A percentile compares a stretch with the other conserved stretches of the same genome.
Evolutionary conservation across 2,113 vertebrate genomes (phyloP).

Genomic region (Anthoscopus minutus): DNA sequence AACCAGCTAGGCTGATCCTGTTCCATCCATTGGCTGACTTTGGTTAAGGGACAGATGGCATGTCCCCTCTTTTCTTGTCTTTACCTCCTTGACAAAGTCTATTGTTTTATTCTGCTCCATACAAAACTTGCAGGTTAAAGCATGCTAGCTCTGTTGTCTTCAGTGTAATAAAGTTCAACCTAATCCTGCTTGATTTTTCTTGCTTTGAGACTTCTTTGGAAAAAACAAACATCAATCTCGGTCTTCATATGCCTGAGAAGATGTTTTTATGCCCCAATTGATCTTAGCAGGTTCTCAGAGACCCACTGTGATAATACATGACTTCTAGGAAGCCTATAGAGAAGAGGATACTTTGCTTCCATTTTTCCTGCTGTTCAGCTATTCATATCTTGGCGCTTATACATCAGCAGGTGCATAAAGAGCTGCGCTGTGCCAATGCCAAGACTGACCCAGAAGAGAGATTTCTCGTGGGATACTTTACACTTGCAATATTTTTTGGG

Average conservation of each 20-base stretch:
- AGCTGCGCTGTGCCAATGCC: background rate
- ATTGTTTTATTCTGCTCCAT: constrained; percentile 14
- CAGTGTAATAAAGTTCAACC: background rate
- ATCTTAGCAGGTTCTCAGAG: background rate
- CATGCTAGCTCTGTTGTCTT: background rate
- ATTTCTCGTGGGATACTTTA: constrained; percentile 9
- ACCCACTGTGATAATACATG: constrained; percentile 10
- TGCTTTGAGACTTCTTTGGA: background rate
- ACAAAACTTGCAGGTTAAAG: background rate
- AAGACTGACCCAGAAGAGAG: background rate
- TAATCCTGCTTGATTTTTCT: background rate
- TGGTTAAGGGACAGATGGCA: constrained; percentile 60
- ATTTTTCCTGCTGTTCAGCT: constrained; percentile 40
- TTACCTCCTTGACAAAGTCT: constrained; percentile 27
- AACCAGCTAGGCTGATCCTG: constrained; percentile 41
- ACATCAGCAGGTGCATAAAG: constrained; percentile 23
- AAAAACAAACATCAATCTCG: background rate
- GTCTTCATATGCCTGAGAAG: background rate
- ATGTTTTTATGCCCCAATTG: background rate
- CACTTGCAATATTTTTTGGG: background rate
- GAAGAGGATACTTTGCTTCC: constrained; percentile 1
- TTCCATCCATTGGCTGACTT: constrained; percentile 60
- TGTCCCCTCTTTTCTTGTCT: background rate
- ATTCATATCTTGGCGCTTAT: constrained; percentile 23
- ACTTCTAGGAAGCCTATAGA: constrained; percentile 37